These are phyloP conservation scores for Ibidorhyncha struthersii DNA, from an alignment of 2,113 vertebrate species.

Conservation along the genomic window DNA sequence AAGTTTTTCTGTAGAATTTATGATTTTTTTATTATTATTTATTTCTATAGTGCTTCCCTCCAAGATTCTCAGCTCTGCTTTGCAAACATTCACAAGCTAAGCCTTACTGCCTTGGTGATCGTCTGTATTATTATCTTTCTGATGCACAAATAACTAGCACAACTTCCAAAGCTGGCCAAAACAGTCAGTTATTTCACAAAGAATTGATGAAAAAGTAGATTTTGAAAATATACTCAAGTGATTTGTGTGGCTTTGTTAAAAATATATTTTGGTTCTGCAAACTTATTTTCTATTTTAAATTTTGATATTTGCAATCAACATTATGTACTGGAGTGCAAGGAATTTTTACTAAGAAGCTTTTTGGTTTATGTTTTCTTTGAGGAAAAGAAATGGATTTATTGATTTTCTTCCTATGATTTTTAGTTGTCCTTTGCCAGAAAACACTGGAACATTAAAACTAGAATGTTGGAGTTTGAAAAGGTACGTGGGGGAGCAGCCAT, in stretches of 20 bases:
- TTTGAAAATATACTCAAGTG: not conserved
- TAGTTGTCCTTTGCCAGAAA: not conserved
- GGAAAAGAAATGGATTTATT: not conserved
- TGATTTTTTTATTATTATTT: not conserved
- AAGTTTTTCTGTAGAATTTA: not conserved
- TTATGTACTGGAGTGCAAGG: not conserved
- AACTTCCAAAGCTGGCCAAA: not conserved
- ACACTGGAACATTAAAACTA: not conserved
- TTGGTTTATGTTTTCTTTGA: not conserved
- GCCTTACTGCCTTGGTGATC: not conserved
- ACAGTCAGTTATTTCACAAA: not conserved
- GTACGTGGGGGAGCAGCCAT: fast-evolving
- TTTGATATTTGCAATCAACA: not conserved
- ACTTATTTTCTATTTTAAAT: not conserved
- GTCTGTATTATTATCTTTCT: not conserved
- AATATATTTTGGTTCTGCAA: not conserved
- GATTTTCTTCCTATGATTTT: not conserved
- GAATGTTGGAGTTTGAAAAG: not conserved
- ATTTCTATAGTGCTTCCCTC: not conserved
- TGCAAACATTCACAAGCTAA: not conserved
- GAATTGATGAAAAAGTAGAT: not conserved
- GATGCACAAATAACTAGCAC: not conserved
- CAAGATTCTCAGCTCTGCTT: not conserved
- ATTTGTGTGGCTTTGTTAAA: not conserved
- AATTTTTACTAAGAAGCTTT: not conserved